A percentile compares a stretch with the other conserved stretches of the same genome.
Evolutionary conservation across 2,888 invertebrate species (phyloP).

Genomic region (Drosophila birchii): DNA sequence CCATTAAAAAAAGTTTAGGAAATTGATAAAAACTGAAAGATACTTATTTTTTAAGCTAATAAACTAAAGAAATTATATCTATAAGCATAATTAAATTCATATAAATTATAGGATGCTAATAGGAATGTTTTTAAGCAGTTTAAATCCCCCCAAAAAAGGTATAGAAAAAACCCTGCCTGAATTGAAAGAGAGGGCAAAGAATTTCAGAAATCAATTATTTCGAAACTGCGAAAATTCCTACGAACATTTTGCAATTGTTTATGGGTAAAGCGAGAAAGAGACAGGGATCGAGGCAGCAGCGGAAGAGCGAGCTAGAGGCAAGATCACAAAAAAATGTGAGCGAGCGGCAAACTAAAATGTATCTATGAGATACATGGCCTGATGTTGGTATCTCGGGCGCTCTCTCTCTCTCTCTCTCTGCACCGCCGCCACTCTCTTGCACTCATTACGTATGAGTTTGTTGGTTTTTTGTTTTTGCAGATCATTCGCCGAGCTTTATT

Average conservation of each 20-base stretch:
- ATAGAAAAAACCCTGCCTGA: background rate
- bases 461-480: slow-evolving; percentile 72
- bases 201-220: slow-evolving; percentile 79
- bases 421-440: slow-evolving; percentile 34
- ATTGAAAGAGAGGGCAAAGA: slow-evolving; percentile 51
- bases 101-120: background rate
- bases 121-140: background rate
- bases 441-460: slow-evolving; percentile 72
- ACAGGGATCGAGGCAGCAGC: slow-evolving; percentile 12
- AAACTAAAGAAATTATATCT: too few species aligned
- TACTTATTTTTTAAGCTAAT: too few species aligned
- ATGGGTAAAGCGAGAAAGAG: slow-evolving; percentile 58
- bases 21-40: background rate
- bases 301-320: slow-evolving; percentile 20
- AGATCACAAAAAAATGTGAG: slow-evolving; percentile 64
- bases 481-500: slow-evolving; percentile 79
- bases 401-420: slow-evolving; percentile 12
- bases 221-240: slow-evolving; percentile 80
- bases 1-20: background rate
- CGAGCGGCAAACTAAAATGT: slow-evolving; percentile 69
- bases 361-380: slow-evolving; percentile 78
- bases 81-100: background rate
- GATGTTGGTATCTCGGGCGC: slow-evolving; percentile 56
- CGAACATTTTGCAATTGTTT: slow-evolving; percentile 78
- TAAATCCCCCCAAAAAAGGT: background rate